Percentiles rank a stretch among this genome's conserved stretches.
phyloP scores from a whole-genome alignment of 2,797 vertebrate species.

The Sarcoramphus papa region DNA sequence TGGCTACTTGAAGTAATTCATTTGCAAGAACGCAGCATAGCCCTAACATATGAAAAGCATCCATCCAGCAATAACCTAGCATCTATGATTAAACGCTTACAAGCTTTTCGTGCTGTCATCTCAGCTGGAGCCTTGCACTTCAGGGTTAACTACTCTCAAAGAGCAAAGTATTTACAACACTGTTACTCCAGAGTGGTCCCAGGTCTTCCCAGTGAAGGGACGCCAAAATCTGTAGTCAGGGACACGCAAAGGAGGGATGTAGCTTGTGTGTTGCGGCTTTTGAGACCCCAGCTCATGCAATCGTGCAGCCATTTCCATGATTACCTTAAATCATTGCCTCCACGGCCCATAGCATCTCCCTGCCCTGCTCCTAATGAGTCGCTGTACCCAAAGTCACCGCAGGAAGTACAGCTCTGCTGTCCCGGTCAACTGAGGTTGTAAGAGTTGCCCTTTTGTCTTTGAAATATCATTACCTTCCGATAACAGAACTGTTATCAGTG shows the following conservation, averaged over 20 bases:
- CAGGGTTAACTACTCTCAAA: not conserved
- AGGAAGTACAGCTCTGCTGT: not conserved
- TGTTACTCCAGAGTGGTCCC: not conserved
- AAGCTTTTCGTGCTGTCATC: not conserved
- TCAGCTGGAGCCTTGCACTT: not conserved
- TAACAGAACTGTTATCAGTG: not conserved
- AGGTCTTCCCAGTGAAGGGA: not conserved
- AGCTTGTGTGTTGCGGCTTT: not conserved
- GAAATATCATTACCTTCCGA: not conserved
- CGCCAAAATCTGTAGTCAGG: not conserved
- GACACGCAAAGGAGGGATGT: not conserved
- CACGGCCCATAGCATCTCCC: not conserved
- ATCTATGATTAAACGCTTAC: not conserved
- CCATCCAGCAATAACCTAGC: not conserved
- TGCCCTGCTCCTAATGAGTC: accelerated
- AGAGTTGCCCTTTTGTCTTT: not conserved
- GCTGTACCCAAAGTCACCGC: not conserved
- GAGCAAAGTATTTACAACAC: accelerated
- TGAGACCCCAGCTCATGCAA: not conserved
- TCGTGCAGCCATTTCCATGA: not conserved
- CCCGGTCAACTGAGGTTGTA: not conserved
- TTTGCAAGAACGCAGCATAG: not conserved
- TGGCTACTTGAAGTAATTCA: not conserved
- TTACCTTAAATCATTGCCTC: not conserved
- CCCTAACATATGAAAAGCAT: not conserved